These are phyloP conservation scores for Heliconius hewitsoni DNA, from an alignment of 1,140 invertebrate genomes.

Conservation along the genomic window DNA sequence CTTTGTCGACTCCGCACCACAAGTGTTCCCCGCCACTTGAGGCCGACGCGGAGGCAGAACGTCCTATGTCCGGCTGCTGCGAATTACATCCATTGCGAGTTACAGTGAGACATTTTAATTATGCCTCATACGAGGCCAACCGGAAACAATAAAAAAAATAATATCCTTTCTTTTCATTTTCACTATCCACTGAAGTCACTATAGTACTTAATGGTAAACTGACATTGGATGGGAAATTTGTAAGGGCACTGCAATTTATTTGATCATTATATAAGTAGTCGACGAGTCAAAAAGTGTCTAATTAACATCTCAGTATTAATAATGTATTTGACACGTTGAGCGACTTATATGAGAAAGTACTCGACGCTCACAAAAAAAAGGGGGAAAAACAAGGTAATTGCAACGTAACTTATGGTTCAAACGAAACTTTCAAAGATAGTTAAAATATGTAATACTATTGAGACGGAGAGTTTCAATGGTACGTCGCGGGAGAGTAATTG, in stretches of 20 bases:
- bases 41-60: conserved; percentile 42
- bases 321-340: conserved; percentile 10
- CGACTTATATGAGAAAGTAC: neutral
- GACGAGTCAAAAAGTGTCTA: neutral
- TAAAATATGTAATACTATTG: conserved; percentile 57
- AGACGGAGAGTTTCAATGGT: conserved; percentile 47
- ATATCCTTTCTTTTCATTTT: neutral
- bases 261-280: neutral
- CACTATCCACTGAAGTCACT: neutral
- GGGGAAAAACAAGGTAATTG: conserved; percentile 9
- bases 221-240: neutral
- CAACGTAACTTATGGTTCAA: conserved; percentile 16
- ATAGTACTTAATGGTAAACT: neutral
- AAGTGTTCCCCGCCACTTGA: conserved; percentile 56
- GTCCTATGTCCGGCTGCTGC: conserved; percentile 22
- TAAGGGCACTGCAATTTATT: neutral
- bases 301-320: neutral
- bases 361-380: neutral
- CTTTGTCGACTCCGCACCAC: conserved; percentile 51
- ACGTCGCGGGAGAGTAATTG: conserved; percentile 53
- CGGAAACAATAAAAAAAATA: neutral
- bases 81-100: conserved; percentile 4
- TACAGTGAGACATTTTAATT: too few species aligned
- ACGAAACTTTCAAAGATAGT: conserved; percentile 39
- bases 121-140: too few species aligned